Percentiles rank a stretch among this genome's conserved stretches.
Conservation (phyloP, 2,797 vertebrate species). For the Lagocephalus sceleratus region DNA sequence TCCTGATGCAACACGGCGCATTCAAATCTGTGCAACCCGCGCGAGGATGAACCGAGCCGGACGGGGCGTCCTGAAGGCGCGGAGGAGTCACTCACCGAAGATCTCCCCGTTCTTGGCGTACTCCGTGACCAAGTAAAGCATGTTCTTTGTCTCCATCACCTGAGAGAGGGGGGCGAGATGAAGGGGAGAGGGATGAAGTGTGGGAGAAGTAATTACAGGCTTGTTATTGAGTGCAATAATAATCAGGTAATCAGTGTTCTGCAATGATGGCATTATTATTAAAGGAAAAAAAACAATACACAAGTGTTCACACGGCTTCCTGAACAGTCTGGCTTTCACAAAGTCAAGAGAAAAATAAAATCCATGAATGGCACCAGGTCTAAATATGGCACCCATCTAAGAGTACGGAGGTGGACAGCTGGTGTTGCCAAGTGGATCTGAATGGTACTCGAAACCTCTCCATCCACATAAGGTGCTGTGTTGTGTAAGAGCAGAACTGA, state of each 20-base stretch:
- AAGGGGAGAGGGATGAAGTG: constrained; percentile 22
- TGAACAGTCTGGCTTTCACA: constrained; percentile 29
- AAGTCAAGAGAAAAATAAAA: constrained; percentile 51
- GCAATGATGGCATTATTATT: constrained; percentile 22
- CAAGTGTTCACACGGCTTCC: constrained; percentile 26
- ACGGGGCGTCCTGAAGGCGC: not conserved
- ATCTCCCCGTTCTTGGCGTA: constrained; percentile 99
- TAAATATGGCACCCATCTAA: constrained; percentile 61
- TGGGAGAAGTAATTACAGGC: constrained; percentile 34
- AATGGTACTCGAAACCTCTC: constrained; percentile 66
- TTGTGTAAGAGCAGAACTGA: constrained; percentile 67
- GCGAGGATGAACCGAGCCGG: constrained; percentile 7
- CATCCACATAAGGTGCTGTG: constrained; percentile 41
- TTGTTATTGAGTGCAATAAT: constrained; percentile 15
- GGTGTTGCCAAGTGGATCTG: constrained; percentile 53
- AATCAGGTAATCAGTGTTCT: constrained; percentile 22
- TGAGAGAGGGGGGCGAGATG: constrained; percentile 59
- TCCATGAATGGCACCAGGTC: constrained; percentile 56
- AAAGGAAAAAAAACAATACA: constrained; percentile 21
- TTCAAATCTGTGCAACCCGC: constrained; percentile 9
- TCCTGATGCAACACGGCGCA: constrained; percentile 8
- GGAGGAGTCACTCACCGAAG: constrained; percentile 85
- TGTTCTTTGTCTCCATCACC: constrained; percentile 99
- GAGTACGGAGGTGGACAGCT: constrained; percentile 60
- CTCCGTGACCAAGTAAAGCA: constrained; percentile 98